phyloP scores from a whole-genome alignment of 2,888 invertebrate species.

The Tetanocera ferruginea region DNA sequence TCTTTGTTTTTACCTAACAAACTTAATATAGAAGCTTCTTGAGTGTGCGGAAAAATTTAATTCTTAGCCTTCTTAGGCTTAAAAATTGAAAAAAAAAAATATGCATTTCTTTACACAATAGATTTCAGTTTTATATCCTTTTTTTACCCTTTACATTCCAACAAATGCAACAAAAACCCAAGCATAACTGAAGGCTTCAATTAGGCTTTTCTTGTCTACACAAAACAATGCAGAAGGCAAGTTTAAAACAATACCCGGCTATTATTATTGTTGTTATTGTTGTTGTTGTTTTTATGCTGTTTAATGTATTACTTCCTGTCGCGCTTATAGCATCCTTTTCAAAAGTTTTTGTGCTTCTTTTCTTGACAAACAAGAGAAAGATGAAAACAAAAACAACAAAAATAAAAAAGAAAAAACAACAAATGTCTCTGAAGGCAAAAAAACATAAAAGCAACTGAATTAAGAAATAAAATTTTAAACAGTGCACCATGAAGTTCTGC shows the following conservation, averaged over 20 bases:
- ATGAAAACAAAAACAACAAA: neutral
- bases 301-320: conserved; percentile 33
- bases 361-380: neutral
- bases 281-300: neutral
- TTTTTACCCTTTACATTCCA: neutral
- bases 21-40: no score
- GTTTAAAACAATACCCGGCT: conserved; percentile 8
- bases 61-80: no score
- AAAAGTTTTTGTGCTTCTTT: conserved; percentile 22
- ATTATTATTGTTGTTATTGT: neutral
- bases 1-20: no score
- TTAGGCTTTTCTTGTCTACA: conserved; percentile 15
- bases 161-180: neutral
- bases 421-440: neutral
- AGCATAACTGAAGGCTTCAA: conserved; percentile 17
- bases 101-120: neutral
- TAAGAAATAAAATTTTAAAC: neutral
- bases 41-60: no score
- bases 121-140: neutral
- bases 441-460: neutral
- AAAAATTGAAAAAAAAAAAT: no score
- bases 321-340: conserved; percentile 10
- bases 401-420: neutral
- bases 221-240: conserved; percentile 3
- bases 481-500: neutral